These are phyloP conservation scores for Trilocha varians DNA, from an alignment of 2,888 invertebrate species.

Conservation along the genomic window DNA sequence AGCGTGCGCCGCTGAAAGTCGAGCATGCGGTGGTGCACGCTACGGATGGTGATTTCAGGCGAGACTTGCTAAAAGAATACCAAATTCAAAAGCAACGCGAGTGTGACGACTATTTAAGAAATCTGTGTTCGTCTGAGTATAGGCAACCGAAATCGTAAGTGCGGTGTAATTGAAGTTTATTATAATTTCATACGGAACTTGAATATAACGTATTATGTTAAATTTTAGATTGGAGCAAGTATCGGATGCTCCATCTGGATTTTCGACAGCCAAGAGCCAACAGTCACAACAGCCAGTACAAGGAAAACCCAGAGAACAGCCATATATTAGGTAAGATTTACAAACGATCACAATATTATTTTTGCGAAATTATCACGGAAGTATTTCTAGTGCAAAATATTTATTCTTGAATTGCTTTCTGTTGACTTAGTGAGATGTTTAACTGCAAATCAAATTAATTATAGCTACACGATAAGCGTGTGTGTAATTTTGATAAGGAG, in stretches of 20 bases:
- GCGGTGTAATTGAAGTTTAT: constrained; percentile 5
- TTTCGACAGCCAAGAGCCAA: constrained; percentile 28
- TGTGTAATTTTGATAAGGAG: constrained; percentile 16
- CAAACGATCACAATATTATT: constrained; percentile 26
- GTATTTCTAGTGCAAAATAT: too few relatives aligned
- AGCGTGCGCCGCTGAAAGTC: constrained; percentile 38
- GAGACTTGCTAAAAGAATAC: constrained; percentile 85
- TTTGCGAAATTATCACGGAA: too few relatives aligned
- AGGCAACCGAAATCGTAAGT: constrained; percentile 55
- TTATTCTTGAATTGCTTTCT: too few relatives aligned
- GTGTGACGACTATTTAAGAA: constrained; percentile 63
- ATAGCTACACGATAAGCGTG: constrained; percentile 1
- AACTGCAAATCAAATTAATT: constrained; percentile 4
- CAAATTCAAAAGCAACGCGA: constrained; percentile 83
- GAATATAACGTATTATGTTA: background rate
- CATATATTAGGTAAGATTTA: constrained; percentile 27
- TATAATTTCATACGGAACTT: constrained; percentile 8
- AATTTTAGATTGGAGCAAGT: constrained; percentile 50
- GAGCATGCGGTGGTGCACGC: constrained; percentile 35
- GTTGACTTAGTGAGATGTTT: too few relatives aligned
- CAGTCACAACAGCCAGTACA: constrained; percentile 19
- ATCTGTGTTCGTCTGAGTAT: constrained; percentile 54
- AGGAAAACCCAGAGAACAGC: constrained; percentile 27
- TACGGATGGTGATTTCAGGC: constrained; percentile 58
- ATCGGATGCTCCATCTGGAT: constrained; percentile 31